Evolutionary conservation across 2,113 vertebrate genomes (phyloP).

Genomic region (Leiothrix lutea): DNA sequence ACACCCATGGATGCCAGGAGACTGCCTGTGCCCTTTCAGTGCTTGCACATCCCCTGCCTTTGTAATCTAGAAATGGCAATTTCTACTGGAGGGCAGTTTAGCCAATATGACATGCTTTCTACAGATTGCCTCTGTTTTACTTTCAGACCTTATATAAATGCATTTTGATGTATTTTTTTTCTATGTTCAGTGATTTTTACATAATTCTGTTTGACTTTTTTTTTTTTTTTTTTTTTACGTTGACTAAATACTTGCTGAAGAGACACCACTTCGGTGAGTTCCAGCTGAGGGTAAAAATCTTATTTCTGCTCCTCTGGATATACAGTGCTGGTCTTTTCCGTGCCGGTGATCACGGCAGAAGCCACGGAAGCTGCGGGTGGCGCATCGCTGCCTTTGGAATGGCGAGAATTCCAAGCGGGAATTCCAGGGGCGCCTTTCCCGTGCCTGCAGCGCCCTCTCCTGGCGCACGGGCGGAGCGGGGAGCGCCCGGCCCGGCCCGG

Average conservation of each 20-base stretch:
- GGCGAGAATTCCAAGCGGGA: neutral
- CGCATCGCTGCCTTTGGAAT: rapidly evolving
- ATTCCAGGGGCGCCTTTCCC: constrained; percentile 14
- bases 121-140: neutral
- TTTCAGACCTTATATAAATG: neutral
- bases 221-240: neutral
- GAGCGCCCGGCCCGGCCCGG: neutral
- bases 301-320: neutral
- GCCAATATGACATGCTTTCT: neutral
- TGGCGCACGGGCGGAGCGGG: constrained; percentile 32
- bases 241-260: neutral
- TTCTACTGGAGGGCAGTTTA: neutral
- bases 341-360: rapidly evolving
- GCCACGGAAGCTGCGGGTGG: rapidly evolving
- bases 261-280: neutral
- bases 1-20: neutral
- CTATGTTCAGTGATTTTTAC: neutral
- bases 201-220: neutral
- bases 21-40: neutral
- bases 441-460: constrained; percentile 76
- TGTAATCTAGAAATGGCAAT: neutral
- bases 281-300: neutral
- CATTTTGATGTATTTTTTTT: neutral
- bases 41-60: neutral
- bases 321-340: rapidly evolving